These are phyloP conservation scores for Parthenolecanium corni DNA, from an alignment of 2,888 invertebrate species.

Conservation along the genomic window DNA sequence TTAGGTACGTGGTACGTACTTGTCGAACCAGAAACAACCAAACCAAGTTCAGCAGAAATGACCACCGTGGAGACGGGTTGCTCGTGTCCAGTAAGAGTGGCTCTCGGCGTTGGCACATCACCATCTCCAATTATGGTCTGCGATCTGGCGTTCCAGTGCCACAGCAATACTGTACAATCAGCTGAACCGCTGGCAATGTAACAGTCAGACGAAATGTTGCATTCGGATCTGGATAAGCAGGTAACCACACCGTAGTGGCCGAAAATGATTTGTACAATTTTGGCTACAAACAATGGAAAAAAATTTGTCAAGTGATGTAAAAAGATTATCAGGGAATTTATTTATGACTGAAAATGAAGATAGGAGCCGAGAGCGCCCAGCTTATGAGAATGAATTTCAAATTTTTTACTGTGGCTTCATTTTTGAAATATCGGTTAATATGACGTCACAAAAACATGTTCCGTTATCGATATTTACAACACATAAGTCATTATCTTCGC, in stretches of 20 bases:
- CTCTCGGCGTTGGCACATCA: slow-evolving; percentile 87
- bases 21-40: slow-evolving; percentile 87
- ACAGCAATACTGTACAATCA: slow-evolving; percentile 93
- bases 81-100: slow-evolving; percentile 95
- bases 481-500: too few species aligned
- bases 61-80: slow-evolving; percentile 89
- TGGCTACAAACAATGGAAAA: slow-evolving; percentile 48
- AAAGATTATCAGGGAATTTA: background rate
- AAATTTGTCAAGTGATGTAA: background rate
- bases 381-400: background rate
- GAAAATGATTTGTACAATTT: slow-evolving; percentile 96
- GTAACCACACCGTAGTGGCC: slow-evolving; percentile 99
- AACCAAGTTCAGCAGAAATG: slow-evolving; percentile 93
- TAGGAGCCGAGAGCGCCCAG: background rate
- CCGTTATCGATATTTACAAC: too few species aligned
- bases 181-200: slow-evolving; percentile 96
- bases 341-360: background rate
- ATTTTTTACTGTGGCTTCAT: too few species aligned
- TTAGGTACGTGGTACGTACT: slow-evolving; percentile 23
- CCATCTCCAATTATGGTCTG: slow-evolving; percentile 96
- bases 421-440: too few species aligned
- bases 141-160: slow-evolving; percentile 98
- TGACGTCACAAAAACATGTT: too few species aligned
- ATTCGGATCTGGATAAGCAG: slow-evolving; percentile 92
- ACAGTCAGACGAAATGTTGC: slow-evolving; percentile 97